phyloP scores from a whole-genome alignment of 2,113 vertebrate species.

The Crocuta crocuta region DNA sequence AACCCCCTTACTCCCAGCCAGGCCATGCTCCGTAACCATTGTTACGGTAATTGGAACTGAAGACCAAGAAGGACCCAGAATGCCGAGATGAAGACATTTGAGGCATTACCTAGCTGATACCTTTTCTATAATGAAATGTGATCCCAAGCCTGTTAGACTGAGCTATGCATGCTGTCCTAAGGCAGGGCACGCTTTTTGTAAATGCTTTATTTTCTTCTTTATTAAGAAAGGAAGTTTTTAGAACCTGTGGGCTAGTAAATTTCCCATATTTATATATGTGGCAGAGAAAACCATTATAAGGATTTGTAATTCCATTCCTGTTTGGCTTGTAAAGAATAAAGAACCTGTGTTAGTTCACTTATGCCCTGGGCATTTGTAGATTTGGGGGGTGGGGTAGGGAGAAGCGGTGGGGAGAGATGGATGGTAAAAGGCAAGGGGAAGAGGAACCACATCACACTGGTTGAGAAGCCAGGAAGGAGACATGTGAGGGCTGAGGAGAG shows the following conservation, averaged over 20 bases:
- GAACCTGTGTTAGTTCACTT: not conserved
- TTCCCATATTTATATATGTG: not conserved
- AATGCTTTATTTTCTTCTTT: slow-evolving; percentile 43
- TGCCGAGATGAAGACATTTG: not conserved
- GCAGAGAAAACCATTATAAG: not conserved
- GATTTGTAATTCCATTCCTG: not conserved
- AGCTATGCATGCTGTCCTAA: not conserved
- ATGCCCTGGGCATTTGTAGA: not conserved
- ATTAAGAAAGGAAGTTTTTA: slow-evolving; percentile 20
- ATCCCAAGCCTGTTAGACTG: not conserved
- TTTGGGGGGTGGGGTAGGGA: not conserved
- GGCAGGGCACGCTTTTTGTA: not conserved
- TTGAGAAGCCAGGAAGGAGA: not conserved
- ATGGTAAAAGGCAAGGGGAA: not conserved
- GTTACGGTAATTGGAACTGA: not conserved
- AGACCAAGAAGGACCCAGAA: not conserved
- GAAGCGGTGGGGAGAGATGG: not conserved
- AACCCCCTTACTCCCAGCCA: not conserved
- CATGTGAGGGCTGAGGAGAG: rapidly evolving
- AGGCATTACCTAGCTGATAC: not conserved
- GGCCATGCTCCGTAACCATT: not conserved
- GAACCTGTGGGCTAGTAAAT: not conserved
- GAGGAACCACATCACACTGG: not conserved
- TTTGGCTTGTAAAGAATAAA: not conserved
- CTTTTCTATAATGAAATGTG: not conserved